These are phyloP conservation scores for Hypercompe scribonia DNA, from an alignment of 2,888 invertebrate species.

Conservation along the genomic window DNA sequence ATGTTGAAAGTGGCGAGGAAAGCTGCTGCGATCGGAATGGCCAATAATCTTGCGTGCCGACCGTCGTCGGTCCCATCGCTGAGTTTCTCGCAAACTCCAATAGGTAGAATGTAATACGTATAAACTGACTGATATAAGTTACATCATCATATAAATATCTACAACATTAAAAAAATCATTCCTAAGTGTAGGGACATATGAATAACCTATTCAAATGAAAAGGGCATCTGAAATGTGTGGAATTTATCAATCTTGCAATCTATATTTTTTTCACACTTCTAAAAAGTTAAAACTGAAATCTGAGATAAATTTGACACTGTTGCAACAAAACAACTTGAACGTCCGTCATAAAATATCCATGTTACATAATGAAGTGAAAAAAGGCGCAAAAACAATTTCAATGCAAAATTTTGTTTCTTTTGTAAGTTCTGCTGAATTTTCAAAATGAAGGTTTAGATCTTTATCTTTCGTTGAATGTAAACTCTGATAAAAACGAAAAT, in stretches of 20 bases:
- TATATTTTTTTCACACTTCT: not conserved
- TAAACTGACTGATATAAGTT: constrained; percentile 35
- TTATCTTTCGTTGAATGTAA: constrained; percentile 8
- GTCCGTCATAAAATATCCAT: not conserved
- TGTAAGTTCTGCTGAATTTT: not conserved
- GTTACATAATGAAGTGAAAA: constrained; percentile 1
- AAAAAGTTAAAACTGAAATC: not conserved
- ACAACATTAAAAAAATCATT: not conserved
- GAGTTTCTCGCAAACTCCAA: constrained; percentile 50
- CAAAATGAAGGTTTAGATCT: constrained; percentile 8
- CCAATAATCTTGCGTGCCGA: constrained; percentile 73
- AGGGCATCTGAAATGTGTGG: not conserved
- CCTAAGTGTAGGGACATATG: not conserved
- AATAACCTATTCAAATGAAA: not conserved
- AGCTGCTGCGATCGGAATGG: constrained; percentile 77
- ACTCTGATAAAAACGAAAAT: constrained; percentile 27
- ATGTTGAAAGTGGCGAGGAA: constrained; percentile 82
- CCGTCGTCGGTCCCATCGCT: constrained; percentile 46
- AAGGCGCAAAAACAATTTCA: constrained; percentile 3
- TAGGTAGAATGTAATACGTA: constrained; percentile 29
- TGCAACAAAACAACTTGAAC: not conserved
- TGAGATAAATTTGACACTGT: not conserved
- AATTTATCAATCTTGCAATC: not conserved
- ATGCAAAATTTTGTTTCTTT: not conserved
- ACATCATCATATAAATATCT: constrained; percentile 19